Conservation (phyloP, 1,140 invertebrate species). For the Sycophaga agraensis region DNA sequence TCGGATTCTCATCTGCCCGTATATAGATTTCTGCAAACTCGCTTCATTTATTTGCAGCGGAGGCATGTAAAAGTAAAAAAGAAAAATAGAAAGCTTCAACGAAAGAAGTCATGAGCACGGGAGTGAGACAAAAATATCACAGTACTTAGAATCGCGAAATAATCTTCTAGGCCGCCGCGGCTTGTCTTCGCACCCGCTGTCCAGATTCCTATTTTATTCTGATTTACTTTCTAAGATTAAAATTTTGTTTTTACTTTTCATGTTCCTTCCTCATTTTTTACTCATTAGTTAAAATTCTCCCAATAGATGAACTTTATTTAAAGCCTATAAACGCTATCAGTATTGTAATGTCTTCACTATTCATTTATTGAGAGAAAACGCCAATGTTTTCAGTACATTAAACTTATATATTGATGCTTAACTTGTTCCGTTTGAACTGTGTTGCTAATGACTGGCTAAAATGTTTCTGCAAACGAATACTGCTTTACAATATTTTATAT, state of each 20-base stretch:
- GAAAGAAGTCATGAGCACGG: slow-evolving; percentile 11
- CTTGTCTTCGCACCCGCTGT: neutral
- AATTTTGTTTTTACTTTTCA: neutral
- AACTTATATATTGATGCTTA: too few relatives aligned
- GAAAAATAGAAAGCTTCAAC: slow-evolving; percentile 9
- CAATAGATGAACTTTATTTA: neutral
- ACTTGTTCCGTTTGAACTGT: neutral
- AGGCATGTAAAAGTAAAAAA: slow-evolving; percentile 1
- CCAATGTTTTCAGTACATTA: too few relatives aligned
- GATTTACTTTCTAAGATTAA: neutral
- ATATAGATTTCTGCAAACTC: slow-evolving; percentile 1
- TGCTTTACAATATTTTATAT: slow-evolving; percentile 2
- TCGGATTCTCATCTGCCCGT: slow-evolving; percentile 3
- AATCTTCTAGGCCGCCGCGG: slow-evolving; percentile 12
- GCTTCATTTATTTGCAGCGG: neutral
- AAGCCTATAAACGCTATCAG: too few relatives aligned
- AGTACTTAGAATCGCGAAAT: slow-evolving; percentile 29
- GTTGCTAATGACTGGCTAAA: slow-evolving; percentile 3
- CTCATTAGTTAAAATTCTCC: neutral
- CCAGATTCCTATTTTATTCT: neutral
- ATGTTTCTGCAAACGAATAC: slow-evolving; percentile 20
- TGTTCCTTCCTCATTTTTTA: slow-evolving; percentile 12
- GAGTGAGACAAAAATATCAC: slow-evolving; percentile 30
- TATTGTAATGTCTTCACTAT: too few relatives aligned
- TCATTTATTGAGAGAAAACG: too few relatives aligned